Base-by-base conservation (phyloP, 2,888 invertebrate species). In the Sthenelais limicola region DNA sequence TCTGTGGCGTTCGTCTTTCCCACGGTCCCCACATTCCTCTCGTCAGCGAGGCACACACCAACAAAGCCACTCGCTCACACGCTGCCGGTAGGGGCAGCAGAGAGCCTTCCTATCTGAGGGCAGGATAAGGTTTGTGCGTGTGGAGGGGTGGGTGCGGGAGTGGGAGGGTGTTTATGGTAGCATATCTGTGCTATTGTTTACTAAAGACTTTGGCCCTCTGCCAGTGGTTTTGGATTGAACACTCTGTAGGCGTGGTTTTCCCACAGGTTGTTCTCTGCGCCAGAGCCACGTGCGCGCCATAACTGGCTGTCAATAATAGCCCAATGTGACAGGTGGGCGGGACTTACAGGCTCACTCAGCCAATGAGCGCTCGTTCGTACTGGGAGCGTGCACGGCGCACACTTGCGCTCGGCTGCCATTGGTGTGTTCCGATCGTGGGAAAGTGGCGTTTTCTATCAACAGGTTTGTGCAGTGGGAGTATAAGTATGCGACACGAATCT, bases 131-230 rank as follows among this genome's bases (percentile, higher is more conserved):
- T n/a, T n/a, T n/a, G n/a, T n/a, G n/a, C n/a, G n/a, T n/a, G n/a
- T n/a, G n/a, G n/a, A n/a, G n/a, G n/a, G n/a, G n/a, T n/a, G n/a
- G n/a, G n/a, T n/a, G n/a, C n/a, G n/a, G n/a, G n/a, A n/a, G n/a
- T n/a, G n/a, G n/a, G n/a, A n/a, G n/a, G n/a, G n/a, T 33, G 56
- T 32, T 43, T 62, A 62, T 62, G 38, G 62, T 43, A 35, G 62
- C 62, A 35, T 62, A 62, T 62, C 62, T 33, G 9, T n/a, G 62
- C 21, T 43, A 38, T 62, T 62, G 62, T 62, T 62, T 62, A 62
- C 62, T 62, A 62, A 62, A 62, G 62, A 62, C 21, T 43, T 21
- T 62, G 62, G 62, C 62, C 18, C 38, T 1, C 26, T 35, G 62
- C 62, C 62, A 30, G 52, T 12, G 62, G 56, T 24, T 51, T 51